A percentile compares a stretch with the other conserved stretches of the same genome.
These are phyloP conservation scores for Caiman crocodilus DNA, from an alignment of 2,797 vertebrate species.

Conservation along the genomic window DNA sequence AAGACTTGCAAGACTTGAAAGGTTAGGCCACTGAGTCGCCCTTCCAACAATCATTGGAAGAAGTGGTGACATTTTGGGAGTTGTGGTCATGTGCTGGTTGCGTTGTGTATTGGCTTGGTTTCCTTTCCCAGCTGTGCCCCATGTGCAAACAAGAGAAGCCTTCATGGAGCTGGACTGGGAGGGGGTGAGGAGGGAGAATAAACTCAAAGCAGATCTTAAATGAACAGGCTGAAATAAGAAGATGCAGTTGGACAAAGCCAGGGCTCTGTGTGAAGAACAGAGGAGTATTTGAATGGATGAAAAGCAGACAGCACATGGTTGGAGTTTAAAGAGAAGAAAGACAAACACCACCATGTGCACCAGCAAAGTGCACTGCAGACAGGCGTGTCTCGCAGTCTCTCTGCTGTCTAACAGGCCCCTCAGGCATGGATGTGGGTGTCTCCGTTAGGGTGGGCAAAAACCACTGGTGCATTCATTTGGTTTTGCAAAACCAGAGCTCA, in stretches of 20 bases:
- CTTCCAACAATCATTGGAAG: neutral
- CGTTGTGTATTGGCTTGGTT: neutral
- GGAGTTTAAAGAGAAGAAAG: neutral
- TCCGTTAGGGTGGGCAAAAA: neutral
- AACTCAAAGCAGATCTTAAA: neutral
- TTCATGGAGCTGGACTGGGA: rapidly evolving
- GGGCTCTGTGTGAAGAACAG: neutral
- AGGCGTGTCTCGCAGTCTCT: neutral
- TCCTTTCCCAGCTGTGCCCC: neutral
- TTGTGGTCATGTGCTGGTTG: rapidly evolving
- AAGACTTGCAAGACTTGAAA: neutral
- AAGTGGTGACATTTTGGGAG: neutral
- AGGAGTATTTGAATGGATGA: neutral
- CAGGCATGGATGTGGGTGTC: neutral
- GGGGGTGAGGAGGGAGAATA: neutral
- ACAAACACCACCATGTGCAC: neutral
- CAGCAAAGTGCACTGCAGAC: neutral
- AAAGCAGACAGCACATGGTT: neutral
- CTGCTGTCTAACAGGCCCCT: neutral
- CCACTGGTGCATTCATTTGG: neutral
- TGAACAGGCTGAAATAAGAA: neutral
- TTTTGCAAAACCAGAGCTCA: neutral
- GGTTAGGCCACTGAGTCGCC: neutral
- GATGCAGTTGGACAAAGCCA: rapidly evolving
- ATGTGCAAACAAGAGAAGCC: neutral